Percentiles rank a stretch among this genome's conserved stretches.
Evolutionary conservation across 1,140 invertebrate species (phyloP).

Genomic region (Acromyrmex charruanus): DNA sequence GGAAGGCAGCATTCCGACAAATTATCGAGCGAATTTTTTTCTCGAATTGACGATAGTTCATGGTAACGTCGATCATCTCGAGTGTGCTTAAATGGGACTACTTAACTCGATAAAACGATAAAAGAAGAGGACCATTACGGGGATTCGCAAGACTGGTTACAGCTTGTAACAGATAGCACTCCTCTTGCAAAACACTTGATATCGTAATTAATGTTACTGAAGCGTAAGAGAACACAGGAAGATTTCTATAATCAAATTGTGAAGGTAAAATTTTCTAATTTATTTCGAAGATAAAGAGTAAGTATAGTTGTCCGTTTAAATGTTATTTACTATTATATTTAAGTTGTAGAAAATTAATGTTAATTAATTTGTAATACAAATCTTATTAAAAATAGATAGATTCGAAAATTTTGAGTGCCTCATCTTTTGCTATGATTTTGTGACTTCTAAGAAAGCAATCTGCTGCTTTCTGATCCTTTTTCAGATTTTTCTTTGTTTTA

Average conservation of each 20-base stretch:
- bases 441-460: background rate
- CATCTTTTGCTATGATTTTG: background rate
- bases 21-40: conserved; percentile 23
- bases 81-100: background rate
- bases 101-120: conserved; percentile 12
- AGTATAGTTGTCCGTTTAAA: background rate
- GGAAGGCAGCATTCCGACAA: conserved; percentile 42
- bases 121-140: background rate
- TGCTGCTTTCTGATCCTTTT: background rate
- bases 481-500: background rate
- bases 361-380: background rate
- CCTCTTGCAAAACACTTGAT: conserved; percentile 9
- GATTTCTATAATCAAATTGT: background rate
- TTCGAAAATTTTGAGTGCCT: background rate
- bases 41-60: conserved; percentile 28
- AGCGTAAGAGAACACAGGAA: background rate
- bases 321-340: background rate
- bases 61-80: background rate
- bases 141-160: background rate
- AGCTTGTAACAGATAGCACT: conserved; percentile 22
- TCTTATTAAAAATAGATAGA: background rate
- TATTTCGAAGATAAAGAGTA: background rate
- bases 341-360: background rate
- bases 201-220: conserved; percentile 5
- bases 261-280: background rate